Conservation (phyloP, 2,113 vertebrate species). For the Callipepla squamata region DNA sequence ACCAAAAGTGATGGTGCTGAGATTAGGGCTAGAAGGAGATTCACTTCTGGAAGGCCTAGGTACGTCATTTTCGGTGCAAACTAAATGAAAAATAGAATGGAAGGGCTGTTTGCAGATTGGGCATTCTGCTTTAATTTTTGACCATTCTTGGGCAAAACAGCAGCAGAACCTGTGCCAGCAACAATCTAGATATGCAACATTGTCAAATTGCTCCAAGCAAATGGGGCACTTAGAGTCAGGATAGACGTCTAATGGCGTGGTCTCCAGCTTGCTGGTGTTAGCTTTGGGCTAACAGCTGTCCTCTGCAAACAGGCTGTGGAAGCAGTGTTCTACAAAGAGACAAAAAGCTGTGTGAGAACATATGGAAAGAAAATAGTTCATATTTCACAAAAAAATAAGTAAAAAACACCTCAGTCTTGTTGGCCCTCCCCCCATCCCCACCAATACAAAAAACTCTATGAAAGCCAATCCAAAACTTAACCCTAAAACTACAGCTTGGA, state of each 20-base stretch:
- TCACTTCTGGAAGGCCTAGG: too few species aligned
- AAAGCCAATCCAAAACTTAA: too few species aligned
- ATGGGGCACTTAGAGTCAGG: constrained; percentile 97
- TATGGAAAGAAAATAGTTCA: not conserved
- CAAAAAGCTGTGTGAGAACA: not conserved
- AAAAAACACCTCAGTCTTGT: not conserved
- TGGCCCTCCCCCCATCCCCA: too few species aligned
- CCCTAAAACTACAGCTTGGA: too few species aligned
- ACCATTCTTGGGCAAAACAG: constrained; percentile 94
- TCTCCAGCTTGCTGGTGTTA: constrained; percentile 76
- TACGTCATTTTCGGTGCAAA: too few species aligned
- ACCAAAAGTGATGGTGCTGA: too few species aligned
- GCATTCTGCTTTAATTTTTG: too few species aligned
- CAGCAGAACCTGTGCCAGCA: constrained; percentile 96
- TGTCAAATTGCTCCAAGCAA: constrained; percentile 93
- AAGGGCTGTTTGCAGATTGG: too few species aligned
- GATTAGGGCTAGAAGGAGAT: too few species aligned
- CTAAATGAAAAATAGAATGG: too few species aligned
- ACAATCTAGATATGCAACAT: constrained; percentile 87
- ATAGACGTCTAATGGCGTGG: constrained; percentile 82
- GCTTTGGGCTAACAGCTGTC: constrained; percentile 75
- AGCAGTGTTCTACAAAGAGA: constrained; percentile 81
- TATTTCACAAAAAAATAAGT: not conserved
- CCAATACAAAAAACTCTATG: not conserved
- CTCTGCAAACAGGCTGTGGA: constrained; percentile 77